A percentile compares a stretch with the other conserved stretches of the same genome.
phyloP scores from a whole-genome alignment of 2,113 vertebrate species.

The Nestor notabilis region DNA sequence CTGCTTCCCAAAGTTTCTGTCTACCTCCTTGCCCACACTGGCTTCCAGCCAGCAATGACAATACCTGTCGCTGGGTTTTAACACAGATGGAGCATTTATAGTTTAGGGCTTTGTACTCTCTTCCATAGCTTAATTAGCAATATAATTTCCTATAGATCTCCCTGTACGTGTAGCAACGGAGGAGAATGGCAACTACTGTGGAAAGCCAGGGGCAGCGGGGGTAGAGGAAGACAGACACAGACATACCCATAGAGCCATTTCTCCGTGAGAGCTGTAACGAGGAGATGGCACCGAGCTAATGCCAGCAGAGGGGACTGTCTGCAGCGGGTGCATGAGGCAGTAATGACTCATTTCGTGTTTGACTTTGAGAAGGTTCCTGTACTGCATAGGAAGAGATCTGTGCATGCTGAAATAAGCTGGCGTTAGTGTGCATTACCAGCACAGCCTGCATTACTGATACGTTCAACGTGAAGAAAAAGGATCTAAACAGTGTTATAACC shows the following conservation, averaged over 20 bases:
- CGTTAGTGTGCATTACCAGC: neutral
- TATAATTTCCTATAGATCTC: constrained; percentile 1
- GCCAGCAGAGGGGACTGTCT: neutral
- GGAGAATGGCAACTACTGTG: constrained; percentile 4
- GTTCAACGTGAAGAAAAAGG: neutral
- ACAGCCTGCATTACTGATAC: neutral
- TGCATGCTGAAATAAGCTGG: neutral
- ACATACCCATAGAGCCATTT: neutral
- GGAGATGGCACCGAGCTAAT: neutral
- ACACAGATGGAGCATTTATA: neutral
- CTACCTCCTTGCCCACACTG: neutral
- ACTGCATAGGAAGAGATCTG: neutral
- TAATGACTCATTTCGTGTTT: neutral
- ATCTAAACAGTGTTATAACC: neutral
- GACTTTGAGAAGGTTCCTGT: neutral
- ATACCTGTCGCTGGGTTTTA: neutral
- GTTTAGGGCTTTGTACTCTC: neutral
- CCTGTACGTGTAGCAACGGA: neutral
- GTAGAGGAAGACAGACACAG: neutral
- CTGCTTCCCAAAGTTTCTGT: neutral
- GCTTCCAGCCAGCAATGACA: neutral
- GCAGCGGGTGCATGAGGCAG: neutral
- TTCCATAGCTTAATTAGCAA: constrained; percentile 39
- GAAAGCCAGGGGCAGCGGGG: neutral
- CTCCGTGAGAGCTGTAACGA: neutral